Conservation (phyloP, 2,888 invertebrate genomes). For the Sympetrum striolatum region DNA sequence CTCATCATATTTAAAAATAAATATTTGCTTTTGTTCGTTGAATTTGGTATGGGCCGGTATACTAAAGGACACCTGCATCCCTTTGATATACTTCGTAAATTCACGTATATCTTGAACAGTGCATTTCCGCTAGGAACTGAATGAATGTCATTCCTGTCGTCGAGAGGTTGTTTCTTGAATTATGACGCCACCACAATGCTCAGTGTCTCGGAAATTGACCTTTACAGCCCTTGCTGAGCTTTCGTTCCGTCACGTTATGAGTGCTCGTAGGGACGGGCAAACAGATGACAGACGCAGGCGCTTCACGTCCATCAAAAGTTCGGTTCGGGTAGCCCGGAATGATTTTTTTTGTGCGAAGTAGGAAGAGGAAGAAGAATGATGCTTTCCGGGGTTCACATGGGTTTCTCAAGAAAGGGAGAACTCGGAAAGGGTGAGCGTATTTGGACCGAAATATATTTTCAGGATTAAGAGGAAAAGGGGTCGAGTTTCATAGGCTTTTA, state of each 20-base stretch:
- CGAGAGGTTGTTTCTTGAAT: not conserved
- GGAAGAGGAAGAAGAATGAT: conserved; percentile 22
- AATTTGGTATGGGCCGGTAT: too few relatives aligned
- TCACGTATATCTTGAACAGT: not conserved
- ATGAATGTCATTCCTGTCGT: not conserved
- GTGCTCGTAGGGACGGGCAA: not conserved
- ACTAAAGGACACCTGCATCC: too few relatives aligned
- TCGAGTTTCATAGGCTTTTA: not conserved
- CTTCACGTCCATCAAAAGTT: not conserved
- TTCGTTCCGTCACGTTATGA: not conserved
- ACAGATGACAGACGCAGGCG: not conserved
- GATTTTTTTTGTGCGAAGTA: not conserved
- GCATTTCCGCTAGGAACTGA: not conserved
- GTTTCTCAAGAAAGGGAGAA: not conserved
- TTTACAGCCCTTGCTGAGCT: not conserved
- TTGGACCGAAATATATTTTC: not conserved
- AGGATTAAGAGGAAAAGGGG: not conserved
- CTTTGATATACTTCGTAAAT: not conserved
- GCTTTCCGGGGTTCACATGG: conserved; percentile 18
- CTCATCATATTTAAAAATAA: too few relatives aligned
- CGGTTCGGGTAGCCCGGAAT: not conserved
- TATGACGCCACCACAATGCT: not conserved
- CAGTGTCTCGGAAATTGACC: conserved; percentile 21
- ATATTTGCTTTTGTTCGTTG: too few relatives aligned
- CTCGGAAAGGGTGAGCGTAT: not conserved